A percentile compares a stretch with the other conserved stretches of the same genome.
Conservation (phyloP, 2,797 vertebrate genomes). For the Gila robusta region DNA sequence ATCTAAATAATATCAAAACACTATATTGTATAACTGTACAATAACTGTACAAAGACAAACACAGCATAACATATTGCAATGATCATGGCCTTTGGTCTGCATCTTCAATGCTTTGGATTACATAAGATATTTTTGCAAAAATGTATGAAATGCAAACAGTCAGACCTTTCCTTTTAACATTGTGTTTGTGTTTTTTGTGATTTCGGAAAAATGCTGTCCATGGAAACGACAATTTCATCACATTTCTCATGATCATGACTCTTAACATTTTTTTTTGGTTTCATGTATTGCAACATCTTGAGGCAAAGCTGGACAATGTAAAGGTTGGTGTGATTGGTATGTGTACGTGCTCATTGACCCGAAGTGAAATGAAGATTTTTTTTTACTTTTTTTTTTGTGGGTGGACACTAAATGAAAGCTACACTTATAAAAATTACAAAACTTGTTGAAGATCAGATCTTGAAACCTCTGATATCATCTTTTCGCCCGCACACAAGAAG, state of each 20-base stretch:
- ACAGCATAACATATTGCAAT: slow-evolving; percentile 3
- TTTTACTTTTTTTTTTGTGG: slow-evolving; percentile 33
- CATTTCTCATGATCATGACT: slow-evolving; percentile 6
- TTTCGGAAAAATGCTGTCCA: neutral
- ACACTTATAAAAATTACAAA: slow-evolving; percentile 26
- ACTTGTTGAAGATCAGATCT: neutral
- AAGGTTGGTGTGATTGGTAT: neutral
- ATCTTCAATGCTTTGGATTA: slow-evolving; percentile 2
- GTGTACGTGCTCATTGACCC: slow-evolving; percentile 20
- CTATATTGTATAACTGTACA: neutral
- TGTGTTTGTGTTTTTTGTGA: neutral
- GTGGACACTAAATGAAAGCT: slow-evolving; percentile 35
- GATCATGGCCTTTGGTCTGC: neutral
- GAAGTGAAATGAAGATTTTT: neutral
- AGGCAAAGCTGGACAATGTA: neutral
- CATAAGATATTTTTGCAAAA: neutral
- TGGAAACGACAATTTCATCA: slow-evolving; percentile 19
- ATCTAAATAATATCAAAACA: neutral
- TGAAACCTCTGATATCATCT: neutral
- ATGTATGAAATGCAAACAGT: neutral
- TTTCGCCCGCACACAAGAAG: neutral
- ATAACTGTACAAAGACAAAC: neutral
- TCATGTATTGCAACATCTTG: slow-evolving; percentile 25
- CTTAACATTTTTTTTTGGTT: neutral
- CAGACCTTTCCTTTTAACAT: neutral